Base-by-base conservation (phyloP, 1,140 invertebrate species). In the Campoletis sonorensis region DNA sequence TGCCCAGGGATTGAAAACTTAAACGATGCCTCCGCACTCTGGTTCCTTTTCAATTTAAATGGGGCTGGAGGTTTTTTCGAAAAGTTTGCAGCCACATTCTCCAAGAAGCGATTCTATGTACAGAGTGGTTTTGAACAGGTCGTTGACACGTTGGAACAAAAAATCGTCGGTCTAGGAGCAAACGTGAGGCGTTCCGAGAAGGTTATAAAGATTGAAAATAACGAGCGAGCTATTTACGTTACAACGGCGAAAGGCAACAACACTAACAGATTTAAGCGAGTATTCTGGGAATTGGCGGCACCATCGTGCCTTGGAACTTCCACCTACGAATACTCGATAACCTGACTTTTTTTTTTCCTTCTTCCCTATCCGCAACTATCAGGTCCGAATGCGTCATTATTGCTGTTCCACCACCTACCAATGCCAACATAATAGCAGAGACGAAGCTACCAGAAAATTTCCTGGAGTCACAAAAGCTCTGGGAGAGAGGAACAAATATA, bases 311-410 rank as follows among this genome's bases (percentile, higher is more conserved):
- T n/a, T n/a, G 49, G 15, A n/a, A 67, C 49, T 71, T 45, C 30
- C n/a, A 49, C 51, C 45, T 70, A 75, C 70, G 71, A 27, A 45
- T 64, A 68, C 18, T 51, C n/a, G 40, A 0, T 45, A 10, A 11
- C 11, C 2, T 45, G 40, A 45, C 40, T 10, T 67, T 18, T 13
- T 61, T 49, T 8, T 61, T 18, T 64, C 49, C 13, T 72, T 81
- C 78, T 72, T 81, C 75, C 40, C 1, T 11, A 45, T 11, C 8
- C 40, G 11, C 40, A 11, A 45, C 13, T 13, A 45, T 27, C 18
- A 88, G 88, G 82, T 88, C 87, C 51, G 72, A 84, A 64, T 85
- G 84, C 21, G 85, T 86, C 10, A 75, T 88, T 16, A 15, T 89
- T 30, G 86, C 87, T 0, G 81, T 88, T 16, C 85, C 87, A 26